Percentiles rank a stretch among this genome's conserved stretches.
Evolutionary conservation across 1,140 invertebrate species (phyloP).

Genomic region (Mya arenaria): DNA sequence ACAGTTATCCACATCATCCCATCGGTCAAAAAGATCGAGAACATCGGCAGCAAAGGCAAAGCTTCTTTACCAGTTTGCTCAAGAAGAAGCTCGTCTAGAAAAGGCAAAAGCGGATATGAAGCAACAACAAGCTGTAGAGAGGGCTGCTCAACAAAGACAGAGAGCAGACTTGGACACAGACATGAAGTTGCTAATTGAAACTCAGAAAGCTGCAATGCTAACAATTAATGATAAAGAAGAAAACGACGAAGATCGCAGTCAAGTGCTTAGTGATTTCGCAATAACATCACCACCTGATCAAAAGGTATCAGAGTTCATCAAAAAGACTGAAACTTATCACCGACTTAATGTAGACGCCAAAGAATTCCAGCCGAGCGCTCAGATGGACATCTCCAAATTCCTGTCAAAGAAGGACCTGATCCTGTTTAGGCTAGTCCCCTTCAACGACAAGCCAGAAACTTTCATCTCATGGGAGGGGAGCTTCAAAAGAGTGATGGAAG

Average conservation of each 20-base stretch:
- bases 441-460: conserved; percentile 15
- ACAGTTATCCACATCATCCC: not conserved
- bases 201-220: not conserved
- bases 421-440: not conserved
- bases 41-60: not conserved
- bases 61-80: not conserved
- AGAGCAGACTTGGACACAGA: not conserved
- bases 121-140: not conserved
- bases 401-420: conserved; percentile 20
- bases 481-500: conserved; percentile 22
- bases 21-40: not conserved
- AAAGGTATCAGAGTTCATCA: not conserved
- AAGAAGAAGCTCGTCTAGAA: not conserved
- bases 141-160: not conserved
- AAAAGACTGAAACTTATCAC: too few relatives aligned
- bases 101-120: not conserved
- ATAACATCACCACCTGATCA: not conserved
- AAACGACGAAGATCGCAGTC: not conserved
- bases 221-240: conserved; percentile 4
- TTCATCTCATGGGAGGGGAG: conserved; percentile 19
- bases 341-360: not conserved
- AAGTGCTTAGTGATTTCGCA: not conserved
- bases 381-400: not conserved
- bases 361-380: not conserved
- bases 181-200: not conserved